Conservation (phyloP, 1,140 invertebrate genomes). For the Aphis gossypii region DNA sequence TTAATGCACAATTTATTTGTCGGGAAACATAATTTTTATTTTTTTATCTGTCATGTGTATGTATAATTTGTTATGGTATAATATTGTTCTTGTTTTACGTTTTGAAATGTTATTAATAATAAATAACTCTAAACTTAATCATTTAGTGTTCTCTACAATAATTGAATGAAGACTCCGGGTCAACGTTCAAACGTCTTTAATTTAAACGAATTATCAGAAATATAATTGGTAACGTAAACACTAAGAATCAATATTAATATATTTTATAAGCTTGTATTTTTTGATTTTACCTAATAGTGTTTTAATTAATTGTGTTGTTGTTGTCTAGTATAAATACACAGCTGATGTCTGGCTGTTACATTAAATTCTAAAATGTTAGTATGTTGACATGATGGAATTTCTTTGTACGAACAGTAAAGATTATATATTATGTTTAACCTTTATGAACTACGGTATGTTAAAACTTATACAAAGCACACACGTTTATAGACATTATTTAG, state of each 20-base stretch:
- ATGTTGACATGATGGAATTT: no score
- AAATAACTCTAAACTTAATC: background rate
- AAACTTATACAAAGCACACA: no score
- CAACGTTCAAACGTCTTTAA: background rate
- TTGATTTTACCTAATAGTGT: no score
- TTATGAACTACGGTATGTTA: no score
- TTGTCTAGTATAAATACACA: no score
- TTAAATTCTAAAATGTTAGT: no score
- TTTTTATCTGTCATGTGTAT: background rate
- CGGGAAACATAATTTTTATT: background rate
- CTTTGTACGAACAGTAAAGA: no score
- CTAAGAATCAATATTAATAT: background rate
- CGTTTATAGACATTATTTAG: no score
- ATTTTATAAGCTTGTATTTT: no score
- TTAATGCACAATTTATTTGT: background rate
- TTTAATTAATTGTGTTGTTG: no score
- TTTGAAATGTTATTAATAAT: background rate
- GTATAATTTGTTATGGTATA: background rate
- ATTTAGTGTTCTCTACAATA: background rate
- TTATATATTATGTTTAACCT: no score
- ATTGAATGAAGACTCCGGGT: background rate
- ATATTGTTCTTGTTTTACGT: background rate
- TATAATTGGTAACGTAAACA: background rate
- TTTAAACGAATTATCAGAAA: background rate
- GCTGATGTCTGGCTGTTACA: no score